These are phyloP conservation scores for Leptobrachium ailaonicum DNA, from an alignment of 2,113 vertebrate genomes.

Conservation along the genomic window DNA sequence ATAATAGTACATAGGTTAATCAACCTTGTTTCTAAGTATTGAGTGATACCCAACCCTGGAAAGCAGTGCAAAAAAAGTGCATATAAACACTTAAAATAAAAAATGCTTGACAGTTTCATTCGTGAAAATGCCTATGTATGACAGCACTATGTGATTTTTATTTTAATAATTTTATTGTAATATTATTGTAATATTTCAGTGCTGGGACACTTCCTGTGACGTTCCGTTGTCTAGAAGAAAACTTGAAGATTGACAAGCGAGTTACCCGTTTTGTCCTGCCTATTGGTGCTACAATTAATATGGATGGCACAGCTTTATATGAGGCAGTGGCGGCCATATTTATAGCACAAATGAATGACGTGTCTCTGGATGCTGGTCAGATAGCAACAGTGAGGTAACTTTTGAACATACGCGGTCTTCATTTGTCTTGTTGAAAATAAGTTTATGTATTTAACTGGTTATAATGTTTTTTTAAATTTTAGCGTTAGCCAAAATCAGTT, in stretches of 20 bases:
- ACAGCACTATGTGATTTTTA: too few relatives aligned
- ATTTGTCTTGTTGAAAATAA: too few relatives aligned
- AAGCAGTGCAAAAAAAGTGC: too few relatives aligned
- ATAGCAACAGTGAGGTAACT: constrained; percentile 77
- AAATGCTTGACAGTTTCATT: too few relatives aligned
- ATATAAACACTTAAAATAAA: too few relatives aligned
- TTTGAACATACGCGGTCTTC: background rate
- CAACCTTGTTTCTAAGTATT: too few relatives aligned
- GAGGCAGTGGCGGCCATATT: constrained; percentile 84
- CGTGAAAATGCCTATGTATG: too few relatives aligned
- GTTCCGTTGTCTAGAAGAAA: constrained; percentile 82
- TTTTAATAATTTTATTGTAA: background rate
- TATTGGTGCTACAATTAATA: constrained; percentile 82
- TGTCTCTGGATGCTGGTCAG: constrained; percentile 73
- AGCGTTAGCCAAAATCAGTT: too few relatives aligned
- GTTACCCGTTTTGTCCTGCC: constrained; percentile 82
- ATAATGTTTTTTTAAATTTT: background rate
- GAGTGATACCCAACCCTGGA: too few relatives aligned
- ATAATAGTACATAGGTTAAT: too few relatives aligned
- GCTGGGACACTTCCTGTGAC: constrained; percentile 79
- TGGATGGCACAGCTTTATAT: constrained; percentile 81
- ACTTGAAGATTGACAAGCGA: constrained; percentile 75
- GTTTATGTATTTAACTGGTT: too few relatives aligned
- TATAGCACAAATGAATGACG: constrained; percentile 82
- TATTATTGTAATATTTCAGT: constrained; percentile 58